Conservation (phyloP, 2,797 vertebrate species). For the Valencia hispanica region DNA sequence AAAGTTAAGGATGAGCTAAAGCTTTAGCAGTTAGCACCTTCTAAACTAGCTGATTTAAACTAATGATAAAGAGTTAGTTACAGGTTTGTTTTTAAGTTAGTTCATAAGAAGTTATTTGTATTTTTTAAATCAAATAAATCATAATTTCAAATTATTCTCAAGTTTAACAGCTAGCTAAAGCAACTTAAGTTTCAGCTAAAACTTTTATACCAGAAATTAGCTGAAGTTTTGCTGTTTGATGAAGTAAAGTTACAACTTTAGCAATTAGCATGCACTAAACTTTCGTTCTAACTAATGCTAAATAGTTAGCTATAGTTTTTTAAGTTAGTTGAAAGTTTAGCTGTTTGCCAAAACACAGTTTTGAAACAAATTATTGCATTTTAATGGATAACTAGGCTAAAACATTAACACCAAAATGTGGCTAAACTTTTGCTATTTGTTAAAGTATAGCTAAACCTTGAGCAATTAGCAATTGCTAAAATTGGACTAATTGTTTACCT, state of each 20-base stretch:
- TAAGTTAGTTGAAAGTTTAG: not conserved
- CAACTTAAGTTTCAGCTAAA: not conserved
- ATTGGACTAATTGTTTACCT: not conserved
- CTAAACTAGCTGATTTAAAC: not conserved
- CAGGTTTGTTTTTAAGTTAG: not conserved
- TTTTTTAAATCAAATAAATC: not conserved
- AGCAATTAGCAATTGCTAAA: not conserved
- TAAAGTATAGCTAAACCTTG: not conserved
- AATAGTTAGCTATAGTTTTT: not conserved
- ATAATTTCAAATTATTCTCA: not conserved
- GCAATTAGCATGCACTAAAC: not conserved
- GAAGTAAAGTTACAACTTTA: not conserved
- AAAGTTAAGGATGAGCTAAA: not conserved
- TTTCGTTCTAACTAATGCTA: not conserved
- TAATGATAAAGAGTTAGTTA: not conserved
- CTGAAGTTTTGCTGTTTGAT: no score
- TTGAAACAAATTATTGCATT: not conserved
- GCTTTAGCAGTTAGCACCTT: not conserved
- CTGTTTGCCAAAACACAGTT: not conserved
- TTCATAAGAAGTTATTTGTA: not conserved
- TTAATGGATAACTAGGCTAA: not conserved
- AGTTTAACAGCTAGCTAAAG: not conserved
- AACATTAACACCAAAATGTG: not conserved
- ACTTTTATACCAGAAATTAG: no score
- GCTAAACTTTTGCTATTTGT: not conserved